Base-by-base conservation (phyloP, 35 echinoderm and acorn worm species). In the Heliocidaris erythrogramma region DNA sequence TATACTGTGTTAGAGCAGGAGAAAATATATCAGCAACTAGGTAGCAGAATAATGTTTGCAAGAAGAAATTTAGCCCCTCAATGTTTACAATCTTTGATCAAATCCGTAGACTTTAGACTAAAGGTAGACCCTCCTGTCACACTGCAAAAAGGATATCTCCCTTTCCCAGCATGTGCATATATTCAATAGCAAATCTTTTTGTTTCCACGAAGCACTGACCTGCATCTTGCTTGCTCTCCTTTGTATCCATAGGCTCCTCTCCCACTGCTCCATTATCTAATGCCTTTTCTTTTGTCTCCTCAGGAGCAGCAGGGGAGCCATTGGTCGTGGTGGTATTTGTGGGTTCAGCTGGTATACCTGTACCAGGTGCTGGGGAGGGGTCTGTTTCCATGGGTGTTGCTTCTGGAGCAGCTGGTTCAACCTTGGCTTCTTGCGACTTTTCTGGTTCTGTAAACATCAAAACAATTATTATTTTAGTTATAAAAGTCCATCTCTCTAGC, bases 301-400 rank as follows among this genome's bases (percentile, higher is more conserved):
- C 65, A 78, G 86, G 14, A 89, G 91, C 91, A 49, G 91, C 7
- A 5, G 91, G 17, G 48, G 89, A 48, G 24, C 65, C 92, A 24
- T 78, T 94, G 48, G 93, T 59, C 16, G 13, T 50, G 91, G 91
- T 92, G 91, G 50, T 48, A 92, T 49, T 49, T 0, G 91, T 59
- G 14, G 91, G 49, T 14, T 49, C 48, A 4, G n/a, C 48, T 24
- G 91, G 91, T 59, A 59, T 59, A 2, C 29, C 91, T 21, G 91
- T 59, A n/a, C 91, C 49, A 27, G 91, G 91, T 11, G 91, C 91
- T 0, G 91, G 91, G 91, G 91, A 92, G 91, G 91, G 84, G 18
- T 93, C 92, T 1, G 94, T 90, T 31, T 95, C 94, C 92, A 94
- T 97, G 92, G 96, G 96, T 11, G 94, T 95, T 32, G 94, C 91